A percentile compares a stretch with the other conserved stretches of the same genome.
Evolutionary conservation across 2,113 vertebrate species (phyloP).

Genomic region (Herpetotheres cachinnans): DNA sequence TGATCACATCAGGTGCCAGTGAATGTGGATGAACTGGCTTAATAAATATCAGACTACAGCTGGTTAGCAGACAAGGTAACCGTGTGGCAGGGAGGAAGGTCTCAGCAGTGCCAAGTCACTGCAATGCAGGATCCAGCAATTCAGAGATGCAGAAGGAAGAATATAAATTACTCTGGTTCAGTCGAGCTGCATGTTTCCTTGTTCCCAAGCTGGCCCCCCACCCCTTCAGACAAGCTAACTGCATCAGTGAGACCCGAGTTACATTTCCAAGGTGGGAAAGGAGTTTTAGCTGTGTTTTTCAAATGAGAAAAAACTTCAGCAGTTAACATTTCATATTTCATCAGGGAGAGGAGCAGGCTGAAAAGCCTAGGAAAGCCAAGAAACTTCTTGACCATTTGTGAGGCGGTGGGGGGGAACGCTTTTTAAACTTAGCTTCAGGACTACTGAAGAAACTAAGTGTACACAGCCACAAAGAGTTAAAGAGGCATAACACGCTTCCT

Average conservation of each 20-base stretch:
- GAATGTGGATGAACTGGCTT: background rate
- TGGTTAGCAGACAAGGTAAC: background rate
- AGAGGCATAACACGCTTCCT: background rate
- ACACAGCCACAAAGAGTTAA: background rate
- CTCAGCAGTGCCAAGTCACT: constrained; percentile 4
- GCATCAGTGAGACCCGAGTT: background rate
- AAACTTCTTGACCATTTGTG: background rate
- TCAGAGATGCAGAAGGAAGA: constrained; percentile 1
- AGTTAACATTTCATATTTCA: background rate
- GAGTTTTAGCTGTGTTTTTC: background rate
- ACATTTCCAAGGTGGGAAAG: background rate
- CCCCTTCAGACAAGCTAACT: background rate
- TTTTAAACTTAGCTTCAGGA: background rate
- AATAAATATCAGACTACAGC: background rate
- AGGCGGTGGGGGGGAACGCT: background rate
- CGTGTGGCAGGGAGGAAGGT: background rate
- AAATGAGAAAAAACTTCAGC: background rate
- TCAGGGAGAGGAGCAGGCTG: background rate
- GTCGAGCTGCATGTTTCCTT: background rate
- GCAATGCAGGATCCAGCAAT: constrained; percentile 31
- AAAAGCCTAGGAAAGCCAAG: background rate
- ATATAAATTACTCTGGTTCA: background rate
- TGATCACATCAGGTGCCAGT: background rate
- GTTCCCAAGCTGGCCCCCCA: background rate
- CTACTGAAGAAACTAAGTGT: background rate